These are phyloP conservation scores for Pediacus dermestoides DNA, from an alignment of 2,888 invertebrate species.

Conservation along the genomic window DNA sequence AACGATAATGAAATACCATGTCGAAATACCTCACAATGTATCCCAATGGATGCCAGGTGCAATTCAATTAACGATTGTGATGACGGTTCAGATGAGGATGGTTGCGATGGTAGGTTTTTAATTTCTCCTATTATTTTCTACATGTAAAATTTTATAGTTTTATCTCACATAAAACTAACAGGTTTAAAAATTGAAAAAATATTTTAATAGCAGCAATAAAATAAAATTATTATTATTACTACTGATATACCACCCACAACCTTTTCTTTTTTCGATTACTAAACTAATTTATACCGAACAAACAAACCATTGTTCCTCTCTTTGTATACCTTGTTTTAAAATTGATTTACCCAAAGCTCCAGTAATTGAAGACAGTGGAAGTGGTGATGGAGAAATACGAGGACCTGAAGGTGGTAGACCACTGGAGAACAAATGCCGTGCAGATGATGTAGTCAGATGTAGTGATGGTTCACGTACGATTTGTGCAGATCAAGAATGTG, in stretches of 20 bases:
- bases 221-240: no score
- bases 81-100: conserved; percentile 58
- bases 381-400: conserved; percentile 31
- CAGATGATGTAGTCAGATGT: conserved; percentile 55
- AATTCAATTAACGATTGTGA: conserved; percentile 58
- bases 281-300: not conserved
- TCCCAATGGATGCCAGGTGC: conserved; percentile 50
- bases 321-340: no score
- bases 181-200: no score
- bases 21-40: conserved; percentile 50
- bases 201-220: no score
- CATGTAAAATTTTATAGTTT: no score
- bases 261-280: no score
- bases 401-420: not conserved
- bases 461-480: conserved; percentile 54
- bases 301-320: not conserved
- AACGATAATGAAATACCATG: conserved; percentile 49
- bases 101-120: conserved; percentile 41
- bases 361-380: conserved; percentile 20
- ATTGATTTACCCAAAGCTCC: no score
- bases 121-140: conserved; percentile 25
- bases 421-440: conserved; percentile 48
- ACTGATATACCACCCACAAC: no score
- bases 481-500: conserved; percentile 59
- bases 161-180: no score